Conservation (phyloP, 2,888 invertebrate species). For the Helobdella robusta region DNA sequence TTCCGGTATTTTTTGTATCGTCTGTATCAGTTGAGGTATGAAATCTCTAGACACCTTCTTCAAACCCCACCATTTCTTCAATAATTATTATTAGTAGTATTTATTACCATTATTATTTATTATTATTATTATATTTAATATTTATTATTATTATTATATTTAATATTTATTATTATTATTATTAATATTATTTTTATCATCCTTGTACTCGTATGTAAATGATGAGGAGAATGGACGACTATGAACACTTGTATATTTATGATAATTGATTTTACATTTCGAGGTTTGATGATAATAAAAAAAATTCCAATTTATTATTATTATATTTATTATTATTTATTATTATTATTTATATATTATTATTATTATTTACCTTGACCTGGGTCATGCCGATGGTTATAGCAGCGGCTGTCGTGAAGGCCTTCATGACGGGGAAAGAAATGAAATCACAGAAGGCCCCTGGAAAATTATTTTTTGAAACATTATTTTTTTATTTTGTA, state of each 20-base stretch:
- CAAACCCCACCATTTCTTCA: constrained; percentile 34
- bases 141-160: constrained; percentile 12
- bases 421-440: constrained; percentile 46
- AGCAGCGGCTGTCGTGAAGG: constrained; percentile 47
- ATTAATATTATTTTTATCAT: no score
- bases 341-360: not conserved
- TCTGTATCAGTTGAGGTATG: constrained; percentile 29
- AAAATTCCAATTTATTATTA: no score
- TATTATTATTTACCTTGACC: constrained; percentile 39
- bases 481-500: no score
- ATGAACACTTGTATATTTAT: no score
- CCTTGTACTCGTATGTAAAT: no score
- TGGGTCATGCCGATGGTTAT: constrained; percentile 46
- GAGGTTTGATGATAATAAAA: no score
- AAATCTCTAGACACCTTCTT: constrained; percentile 30
- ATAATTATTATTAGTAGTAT: not conserved
- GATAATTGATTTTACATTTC: no score
- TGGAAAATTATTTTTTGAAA: no score
- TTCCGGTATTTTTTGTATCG: constrained; percentile 29
- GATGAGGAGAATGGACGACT: no score
- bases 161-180: constrained; percentile 1
- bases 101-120: not conserved
- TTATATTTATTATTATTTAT: not conserved
- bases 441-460: constrained; percentile 47
- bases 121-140: constrained; percentile 2